A percentile compares a stretch with the other conserved stretches of the same genome.
These are phyloP conservation scores for Dicroscelio sp. DNA, from an alignment of 2,888 invertebrate species.

Conservation along the genomic window DNA sequence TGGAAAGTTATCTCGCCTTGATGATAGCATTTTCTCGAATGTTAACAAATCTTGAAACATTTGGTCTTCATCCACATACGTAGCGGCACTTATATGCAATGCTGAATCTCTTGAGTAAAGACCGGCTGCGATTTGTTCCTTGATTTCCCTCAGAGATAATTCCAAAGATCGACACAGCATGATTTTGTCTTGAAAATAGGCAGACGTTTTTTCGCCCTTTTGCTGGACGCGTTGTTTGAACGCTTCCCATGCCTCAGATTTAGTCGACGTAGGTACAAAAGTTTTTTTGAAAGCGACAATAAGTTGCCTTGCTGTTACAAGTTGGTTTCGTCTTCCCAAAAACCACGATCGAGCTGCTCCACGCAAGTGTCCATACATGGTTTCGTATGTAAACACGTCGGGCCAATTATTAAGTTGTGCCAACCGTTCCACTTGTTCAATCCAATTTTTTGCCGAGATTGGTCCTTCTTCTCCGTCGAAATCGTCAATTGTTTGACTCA, in stretches of 20 bases:
- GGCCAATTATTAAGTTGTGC: background rate
- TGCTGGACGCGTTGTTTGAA: conserved; percentile 43
- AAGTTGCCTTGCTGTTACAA: background rate
- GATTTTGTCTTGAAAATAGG: conserved; percentile 42
- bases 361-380: conserved; percentile 49
- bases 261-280: conserved; percentile 22
- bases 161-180: conserved; percentile 29
- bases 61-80: background rate
- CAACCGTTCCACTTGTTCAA: conserved; percentile 60
- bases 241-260: conserved; percentile 46
- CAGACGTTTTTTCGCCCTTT: conserved; percentile 38
- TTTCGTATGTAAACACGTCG: conserved; percentile 61
- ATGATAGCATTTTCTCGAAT: background rate
- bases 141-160: conserved; percentile 46
- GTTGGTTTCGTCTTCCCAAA: background rate
- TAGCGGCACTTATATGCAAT: conserved; percentile 11
- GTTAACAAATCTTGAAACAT: background rate
- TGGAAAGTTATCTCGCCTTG: conserved; percentile 29
- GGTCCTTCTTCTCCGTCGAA: background rate
- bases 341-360: conserved; percentile 66
- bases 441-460: conserved; percentile 59
- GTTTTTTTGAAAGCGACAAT: background rate
- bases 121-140: conserved; percentile 48
- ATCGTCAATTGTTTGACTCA: background rate
- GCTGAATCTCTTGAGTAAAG: conserved; percentile 9